A percentile compares a stretch with the other conserved stretches of the same genome.
phyloP scores from a whole-genome alignment of 2,113 vertebrate species.

The Notarius lentiginosus region DNA sequence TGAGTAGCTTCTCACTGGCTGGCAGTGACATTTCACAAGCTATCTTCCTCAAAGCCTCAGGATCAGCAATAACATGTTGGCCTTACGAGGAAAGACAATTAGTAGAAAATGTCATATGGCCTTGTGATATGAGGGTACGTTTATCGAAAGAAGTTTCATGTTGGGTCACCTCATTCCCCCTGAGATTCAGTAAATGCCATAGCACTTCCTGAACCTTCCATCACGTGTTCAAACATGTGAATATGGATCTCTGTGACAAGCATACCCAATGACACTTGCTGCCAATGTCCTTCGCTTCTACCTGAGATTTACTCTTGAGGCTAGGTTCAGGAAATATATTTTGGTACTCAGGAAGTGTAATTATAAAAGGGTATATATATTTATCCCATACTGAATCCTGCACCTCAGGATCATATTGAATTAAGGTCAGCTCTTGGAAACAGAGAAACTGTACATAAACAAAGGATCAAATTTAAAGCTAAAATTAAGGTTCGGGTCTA shows the following conservation, averaged over 20 bases:
- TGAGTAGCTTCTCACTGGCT: constrained; percentile 58
- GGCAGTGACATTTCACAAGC: constrained; percentile 72
- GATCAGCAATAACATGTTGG: constrained; percentile 63
- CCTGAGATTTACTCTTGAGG: neutral
- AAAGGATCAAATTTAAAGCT: neutral
- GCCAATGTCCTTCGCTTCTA: neutral
- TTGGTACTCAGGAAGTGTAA: neutral
- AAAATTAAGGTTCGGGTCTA: neutral
- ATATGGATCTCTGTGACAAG: constrained; percentile 5
- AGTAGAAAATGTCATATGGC: constrained; percentile 70
- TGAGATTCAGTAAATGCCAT: constrained; percentile 41
- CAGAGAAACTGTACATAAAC: neutral
- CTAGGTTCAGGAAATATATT: neutral
- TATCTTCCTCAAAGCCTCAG: constrained; percentile 66
- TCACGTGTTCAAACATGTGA: neutral
- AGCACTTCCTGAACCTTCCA: neutral
- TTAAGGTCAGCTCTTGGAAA: neutral
- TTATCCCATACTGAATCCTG: neutral
- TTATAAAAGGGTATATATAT: neutral
- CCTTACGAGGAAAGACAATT: constrained; percentile 64
- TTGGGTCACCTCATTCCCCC: constrained; percentile 43
- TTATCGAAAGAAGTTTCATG: constrained; percentile 52
- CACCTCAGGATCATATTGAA: neutral
- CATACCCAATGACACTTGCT: neutral
- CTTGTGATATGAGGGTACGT: constrained; percentile 55